Base-by-base conservation (phyloP, 2,888 invertebrate genomes). In the Stramonita haemastoma region DNA sequence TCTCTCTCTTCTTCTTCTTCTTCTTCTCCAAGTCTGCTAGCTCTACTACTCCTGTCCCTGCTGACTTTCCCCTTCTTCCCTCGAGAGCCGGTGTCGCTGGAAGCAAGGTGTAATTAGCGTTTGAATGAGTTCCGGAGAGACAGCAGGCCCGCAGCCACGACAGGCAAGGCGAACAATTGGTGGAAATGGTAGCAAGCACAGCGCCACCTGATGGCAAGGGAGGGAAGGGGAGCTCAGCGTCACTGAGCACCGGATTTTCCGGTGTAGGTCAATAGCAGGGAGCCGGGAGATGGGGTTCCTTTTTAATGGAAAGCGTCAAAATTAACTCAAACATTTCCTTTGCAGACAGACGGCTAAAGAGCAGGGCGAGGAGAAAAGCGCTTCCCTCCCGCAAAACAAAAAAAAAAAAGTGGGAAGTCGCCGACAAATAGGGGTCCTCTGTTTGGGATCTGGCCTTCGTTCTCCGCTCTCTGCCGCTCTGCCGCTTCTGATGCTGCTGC, bases 291-390 rank as follows among this genome's bases (percentile, higher is more conserved):
- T 89, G 88, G 89, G 89, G 88, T 87, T 87, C 89, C 86, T 88
- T 86, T 90, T 90, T 89, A 90, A 89, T 90, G 88, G 89, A 90
- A 89, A 89, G 89, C 87, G 89, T 90, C 89, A 90, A 90, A 90
- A 90, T 90, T 90, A 90, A 90, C 90, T 90, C 89, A 89, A 89
- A 90, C 87, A 89, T 88, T 90, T 89, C 87, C 89, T 88, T 88
- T 87, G 70, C 73, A 87, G 87, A 77, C 87, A 87, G 87, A 87
- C 87, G 77, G 87, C 66, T 77, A 87, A 87, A 77, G 87, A 73
- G 87, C 56, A 87, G 70, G 36, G 60, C n/a, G 73, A 60, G 87
- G 87, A 87, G 87, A 77, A 77, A 87, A 87, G 77, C 73, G 56
- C 87, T 77, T 17, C 56, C 22, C 86, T 19, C 73, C n/a, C n/a